Base-by-base conservation (phyloP, 2,797 vertebrate species). In the Oreonectes daqikongensis region DNA sequence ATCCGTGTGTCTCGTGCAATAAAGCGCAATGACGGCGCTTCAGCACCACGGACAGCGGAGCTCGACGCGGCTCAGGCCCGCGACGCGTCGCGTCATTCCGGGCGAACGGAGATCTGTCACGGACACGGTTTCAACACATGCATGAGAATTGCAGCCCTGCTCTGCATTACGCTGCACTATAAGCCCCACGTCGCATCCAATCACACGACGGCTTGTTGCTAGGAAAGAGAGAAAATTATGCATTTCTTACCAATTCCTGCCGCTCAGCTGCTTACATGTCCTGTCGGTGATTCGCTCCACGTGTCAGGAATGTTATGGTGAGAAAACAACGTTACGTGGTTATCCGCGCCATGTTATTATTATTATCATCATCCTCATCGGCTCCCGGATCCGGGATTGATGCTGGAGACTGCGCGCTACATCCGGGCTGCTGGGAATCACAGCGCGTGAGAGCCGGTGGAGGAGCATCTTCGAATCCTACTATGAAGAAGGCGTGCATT, bases 311-410 rank as follows among this genome's bases (percentile, higher is more conserved):
- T 77, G 76, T 80, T 75, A 69, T 65, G 82, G 83, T 20, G 48
- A 11, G 7, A 81, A 87, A 57, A 42, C 83, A 83, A 84, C 85
- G 92, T 84, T 93, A 91, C 85, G 92, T 91, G 85, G 86, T 85
- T 83, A 86, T 88, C 88, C 90, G 91, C 92, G 93, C 91, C 93
- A 93, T 94, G 89, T 93, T 93, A 90, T 89, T 83, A 84, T 88
- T 78, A 88, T 82, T 82, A 32, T 32, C 32, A 32, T 42, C 40
- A 42, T 42, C 40, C 12, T 12, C 40, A 14, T 42, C 40, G 40
- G 77, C 84, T 82, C 88, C 83, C 87, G 87, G 85, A 76, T 87
- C 82, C 86, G 67, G 69, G 76, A 79, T 72, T 66, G 75, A 83
- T 72, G 78, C 63, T 66, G 67, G 79, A 79, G 78, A 79, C 78